Base-by-base conservation (phyloP, 2,113 vertebrate species). In the Reinhardtius hippoglossoides region DNA sequence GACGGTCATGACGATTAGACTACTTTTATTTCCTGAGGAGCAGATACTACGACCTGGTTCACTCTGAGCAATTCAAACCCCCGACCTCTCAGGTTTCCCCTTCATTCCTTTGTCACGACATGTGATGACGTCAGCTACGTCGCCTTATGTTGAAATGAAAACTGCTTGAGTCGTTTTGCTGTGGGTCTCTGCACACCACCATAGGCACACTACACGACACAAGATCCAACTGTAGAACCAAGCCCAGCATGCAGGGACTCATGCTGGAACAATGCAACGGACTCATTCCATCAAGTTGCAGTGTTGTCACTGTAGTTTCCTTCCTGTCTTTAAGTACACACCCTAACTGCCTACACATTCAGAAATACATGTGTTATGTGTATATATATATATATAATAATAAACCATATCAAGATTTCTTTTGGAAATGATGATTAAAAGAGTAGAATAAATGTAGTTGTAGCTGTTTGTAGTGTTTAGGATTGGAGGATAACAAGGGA, bases 181-280 rank as follows among this genome's bases (percentile, higher is more conserved):
- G 24, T 15, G 63, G 16, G 42, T 42, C 59, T 44, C 40, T 61
- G 40, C 46, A 24, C 2, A 2, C 2, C 2, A 2, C 2, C 9
- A 35, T 15, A n/a, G 15, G 2, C 26, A 18, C 62, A 13, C 7
- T 7, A 9, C 62, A 46, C 23, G 14, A 16, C 1, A 78, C 48
- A 54, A 7, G 35, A 74, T 48, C 21, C 55, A 31, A 7, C 54
- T 74, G 63, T 68, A 83, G 21, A 37, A 81, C 64, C 73, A 54
- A 79, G 87, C 80, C 72, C 86, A 85, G 75, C 86, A 91, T 92
- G 91, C 91, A 89, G 78, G 46, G 67, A 81, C 52, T 75, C 91
- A 88, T 92, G 91, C 87, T 86, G 67, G 62, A 69, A 84, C 72
- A 81, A 82, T 83, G 87, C 88, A 88, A 50, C 69, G 74, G 64